Evolutionary conservation across 2,888 invertebrate genomes (phyloP).

Genomic region (Ptilodon capucinus): DNA sequence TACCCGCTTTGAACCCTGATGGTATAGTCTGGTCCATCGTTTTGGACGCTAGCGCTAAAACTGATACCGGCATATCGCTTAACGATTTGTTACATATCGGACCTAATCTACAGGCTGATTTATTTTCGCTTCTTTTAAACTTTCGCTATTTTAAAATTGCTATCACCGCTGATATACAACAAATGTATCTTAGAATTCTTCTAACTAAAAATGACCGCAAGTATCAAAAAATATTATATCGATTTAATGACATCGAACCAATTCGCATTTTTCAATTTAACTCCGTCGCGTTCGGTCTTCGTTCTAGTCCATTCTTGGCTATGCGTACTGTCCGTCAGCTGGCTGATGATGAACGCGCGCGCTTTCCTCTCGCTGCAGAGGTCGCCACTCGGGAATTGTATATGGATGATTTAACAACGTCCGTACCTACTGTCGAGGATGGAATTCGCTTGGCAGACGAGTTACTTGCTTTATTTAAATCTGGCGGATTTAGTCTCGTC

Average conservation of each 20-base stretch:
- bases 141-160: background rate
- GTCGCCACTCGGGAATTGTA: background rate
- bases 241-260: background rate
- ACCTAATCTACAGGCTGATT: constrained; percentile 3
- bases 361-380: background rate
- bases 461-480: background rate
- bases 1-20: background rate
- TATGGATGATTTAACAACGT: background rate
- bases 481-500: constrained; percentile 1
- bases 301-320: background rate
- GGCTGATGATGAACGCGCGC: background rate
- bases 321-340: background rate
- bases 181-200: constrained; percentile 2
- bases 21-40: background rate
- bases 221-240: constrained; percentile 1
- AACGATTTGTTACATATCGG: constrained; percentile 3
- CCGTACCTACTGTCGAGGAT: background rate
- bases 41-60: background rate
- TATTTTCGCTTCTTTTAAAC: constrained; percentile 1
- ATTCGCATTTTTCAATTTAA: background rate
- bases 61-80: background rate
- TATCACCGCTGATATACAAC: constrained; percentile 1
- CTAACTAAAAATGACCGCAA: background rate
- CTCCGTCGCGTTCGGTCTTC: background rate
- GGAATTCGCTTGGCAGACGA: background rate